Evolutionary conservation across 2,888 invertebrate species (phyloP), one percentile per base, ranked within the genome.

Genomic region (Melanchra persicariae): DNA sequence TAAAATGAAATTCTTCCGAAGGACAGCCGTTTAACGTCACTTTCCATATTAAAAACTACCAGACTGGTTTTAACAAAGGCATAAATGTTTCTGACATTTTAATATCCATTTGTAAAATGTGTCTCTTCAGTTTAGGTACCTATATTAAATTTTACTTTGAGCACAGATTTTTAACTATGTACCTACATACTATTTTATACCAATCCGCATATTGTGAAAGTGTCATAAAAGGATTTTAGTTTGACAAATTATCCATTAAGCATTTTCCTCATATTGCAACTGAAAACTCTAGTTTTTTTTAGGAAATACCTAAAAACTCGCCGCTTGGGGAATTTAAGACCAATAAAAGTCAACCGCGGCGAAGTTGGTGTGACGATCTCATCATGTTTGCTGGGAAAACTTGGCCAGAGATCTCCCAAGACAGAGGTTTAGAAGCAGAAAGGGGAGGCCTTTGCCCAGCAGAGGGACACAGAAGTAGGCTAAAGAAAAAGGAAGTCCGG

Each of bases 31-130:
- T 65, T 34, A 26, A 26, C 45, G 17, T 58, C 37, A 52, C 57
- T 40, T 68, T 58, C 6, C 7, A 77, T 70, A 77, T 59, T 70
- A 70, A 74, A 77, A 77, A 43, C 58, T 70, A 70, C 47, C 24
- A 74, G 70, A 77, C 77, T 54, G 40, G 24, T 47, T 34, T 17
- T 57, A 52, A 58, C 45, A 58, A 69, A 47, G 37, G 30, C 5
- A 34, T 15, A 40, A 59, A 77, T 30, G 22, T 47, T n/a, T 30
- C 24, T 47, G 8, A 47, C 4, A 59, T 70, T 47, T 58, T 77
- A 73, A 70, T 54, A 77, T 77, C 47, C 70, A 74, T 74, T 59
- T 74, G 17, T 22, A 9, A 58, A 58, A 52, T 17, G 17, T 47
- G n/a, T 69, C 9, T 30, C 37, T 58, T 24, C 7, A 19, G 52